Conservation (phyloP, 53 echinoderm and acorn worm species). For the Crossaster papposus region DNA sequence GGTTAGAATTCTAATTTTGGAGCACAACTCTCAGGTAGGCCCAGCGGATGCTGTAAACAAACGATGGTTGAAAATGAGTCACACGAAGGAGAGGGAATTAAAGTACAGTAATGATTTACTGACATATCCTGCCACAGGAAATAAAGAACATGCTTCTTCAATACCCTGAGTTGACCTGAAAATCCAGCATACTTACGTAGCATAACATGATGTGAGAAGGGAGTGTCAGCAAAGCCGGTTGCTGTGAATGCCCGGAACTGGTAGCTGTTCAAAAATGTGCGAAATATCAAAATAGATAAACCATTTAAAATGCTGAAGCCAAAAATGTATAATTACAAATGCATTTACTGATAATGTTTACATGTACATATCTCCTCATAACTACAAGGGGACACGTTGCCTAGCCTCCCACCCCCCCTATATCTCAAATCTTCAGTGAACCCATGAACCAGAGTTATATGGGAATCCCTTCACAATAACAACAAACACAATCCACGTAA, state of each 20-base stretch:
- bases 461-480: too few species aligned
- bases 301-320: not conserved
- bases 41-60: not conserved
- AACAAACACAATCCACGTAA: too few species aligned
- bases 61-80: not conserved
- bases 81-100: not conserved
- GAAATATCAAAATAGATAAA: not conserved
- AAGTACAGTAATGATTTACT: not conserved
- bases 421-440: too few species aligned
- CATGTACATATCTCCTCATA: too few species aligned
- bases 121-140: not conserved
- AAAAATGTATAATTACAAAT: not conserved
- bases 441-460: too few species aligned
- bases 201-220: slow-evolving; percentile 67
- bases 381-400: too few species aligned
- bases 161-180: not conserved
- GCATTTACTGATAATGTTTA: not conserved
- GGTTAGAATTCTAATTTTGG: not conserved
- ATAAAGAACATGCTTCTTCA: not conserved
- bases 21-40: too few species aligned
- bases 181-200: slow-evolving; percentile 68
- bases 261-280: slow-evolving; percentile 30
- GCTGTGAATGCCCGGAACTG: slow-evolving; percentile 76
- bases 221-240: slow-evolving; percentile 75
- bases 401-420: too few species aligned